Conservation (phyloP, 2,113 vertebrate species). For the Sceloporus undulatus region DNA sequence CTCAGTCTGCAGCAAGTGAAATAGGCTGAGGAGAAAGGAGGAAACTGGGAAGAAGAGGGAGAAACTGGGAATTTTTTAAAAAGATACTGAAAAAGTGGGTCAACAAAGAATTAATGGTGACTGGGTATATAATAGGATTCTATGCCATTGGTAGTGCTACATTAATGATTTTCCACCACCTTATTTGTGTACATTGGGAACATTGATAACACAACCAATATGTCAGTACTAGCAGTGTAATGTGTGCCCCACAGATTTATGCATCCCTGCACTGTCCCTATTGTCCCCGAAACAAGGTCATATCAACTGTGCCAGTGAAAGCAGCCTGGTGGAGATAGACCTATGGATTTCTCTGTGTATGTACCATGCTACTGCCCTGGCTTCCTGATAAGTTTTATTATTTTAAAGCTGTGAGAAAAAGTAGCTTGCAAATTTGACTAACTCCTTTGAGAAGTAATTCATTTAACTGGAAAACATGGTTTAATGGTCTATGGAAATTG, state of each 20-base stretch:
- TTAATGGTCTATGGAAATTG: conserved; percentile 53
- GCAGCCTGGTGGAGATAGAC: no score
- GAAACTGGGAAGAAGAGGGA: no score
- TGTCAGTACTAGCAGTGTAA: background rate
- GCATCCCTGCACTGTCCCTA: background rate
- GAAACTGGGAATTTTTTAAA: no score
- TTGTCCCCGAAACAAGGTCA: background rate
- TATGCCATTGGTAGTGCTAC: no score
- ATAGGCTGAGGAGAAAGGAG: no score
- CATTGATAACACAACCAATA: background rate
- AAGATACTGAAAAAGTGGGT: no score
- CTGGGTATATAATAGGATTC: no score
- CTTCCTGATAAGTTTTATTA: background rate
- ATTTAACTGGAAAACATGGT: conserved; percentile 29
- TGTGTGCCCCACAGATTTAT: background rate
- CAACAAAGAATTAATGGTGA: no score
- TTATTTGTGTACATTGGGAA: no score
- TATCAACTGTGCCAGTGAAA: background rate
- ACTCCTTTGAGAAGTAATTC: conserved; percentile 34
- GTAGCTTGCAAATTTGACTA: conserved; percentile 2
- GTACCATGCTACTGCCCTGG: background rate
- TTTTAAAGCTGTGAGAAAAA: background rate
- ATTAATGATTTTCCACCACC: no score
- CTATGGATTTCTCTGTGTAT: no score
- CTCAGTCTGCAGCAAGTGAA: no score